Evolutionary conservation across 2,113 vertebrate species (phyloP), one percentile per base, ranked within the genome.

Genomic region (Nothoprocta perdicaria): DNA sequence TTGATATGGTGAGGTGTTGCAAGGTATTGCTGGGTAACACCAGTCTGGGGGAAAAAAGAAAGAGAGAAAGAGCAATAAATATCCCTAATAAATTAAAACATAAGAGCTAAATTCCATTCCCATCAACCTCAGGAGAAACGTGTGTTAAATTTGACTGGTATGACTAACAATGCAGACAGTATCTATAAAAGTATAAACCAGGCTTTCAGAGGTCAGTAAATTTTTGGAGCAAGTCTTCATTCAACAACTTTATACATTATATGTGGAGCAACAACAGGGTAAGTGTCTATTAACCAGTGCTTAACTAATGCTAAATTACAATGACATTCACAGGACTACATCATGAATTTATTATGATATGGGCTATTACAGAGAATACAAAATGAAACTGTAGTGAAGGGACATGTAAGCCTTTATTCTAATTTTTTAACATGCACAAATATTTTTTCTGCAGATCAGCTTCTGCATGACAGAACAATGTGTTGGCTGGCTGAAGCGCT

Each of bases 281-380:
- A 31, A 91, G 40, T 15, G 12, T 86, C 67, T 87, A 89, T 86
- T 97, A 95, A 88, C 68, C 41, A 81, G 38, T 78, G 87, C 86
- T 94, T 96, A 93, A 91, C 90, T 94, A 95, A 94, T 86, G 90
- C 55, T 95, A 95, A 97, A 94, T 95, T 95, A 90, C 88, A 95
- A 76, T 96, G 96, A 97, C 96, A 92, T 94, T 94, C 90, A 86
- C 85, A 94, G 86, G 68, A 89, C 94, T 95, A 41, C 27, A 91
- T 95, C 91, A 96, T 96, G 88, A 96, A 97, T 97, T 97, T 94
- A 93, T 97, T 95, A 96, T 97, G 93, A 94, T 89, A 78, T 84
- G 26, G 69, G 58, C 84, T 93, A 92, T 95, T 96, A 96, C 73
- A 89, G 76, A 86, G 93, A 97, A 92, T 92, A 73, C 33, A 87